Evolutionary conservation across 1,140 invertebrate genomes (phyloP).

Genomic region (Micrasema minimum): DNA sequence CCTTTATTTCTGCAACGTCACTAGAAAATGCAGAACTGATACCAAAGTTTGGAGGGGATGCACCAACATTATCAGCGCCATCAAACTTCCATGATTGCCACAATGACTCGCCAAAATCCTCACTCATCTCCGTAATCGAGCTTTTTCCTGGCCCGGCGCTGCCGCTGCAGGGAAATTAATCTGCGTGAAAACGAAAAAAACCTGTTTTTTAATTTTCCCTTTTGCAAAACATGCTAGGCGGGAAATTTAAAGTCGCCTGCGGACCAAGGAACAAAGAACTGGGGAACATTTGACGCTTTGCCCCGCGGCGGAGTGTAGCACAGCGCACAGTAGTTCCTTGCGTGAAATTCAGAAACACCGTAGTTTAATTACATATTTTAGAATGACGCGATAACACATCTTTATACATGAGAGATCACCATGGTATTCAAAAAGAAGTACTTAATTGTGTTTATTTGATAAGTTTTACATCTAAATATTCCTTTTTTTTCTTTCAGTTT

Average conservation of each 20-base stretch:
- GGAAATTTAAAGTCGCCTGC: constrained; percentile 38
- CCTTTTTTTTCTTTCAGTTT: too few relatives aligned
- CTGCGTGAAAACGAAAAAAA: constrained; percentile 30
- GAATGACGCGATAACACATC: too few relatives aligned
- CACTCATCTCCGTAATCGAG: constrained; percentile 8
- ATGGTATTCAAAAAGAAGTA: too few relatives aligned
- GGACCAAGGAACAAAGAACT: constrained; percentile 38
- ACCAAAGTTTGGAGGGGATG: constrained; percentile 2
- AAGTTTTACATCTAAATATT: too few relatives aligned
- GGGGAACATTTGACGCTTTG: not conserved
- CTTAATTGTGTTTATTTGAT: too few relatives aligned
- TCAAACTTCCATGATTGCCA: constrained; percentile 14
- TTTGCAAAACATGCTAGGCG: constrained; percentile 35
- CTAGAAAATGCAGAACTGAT: not conserved
- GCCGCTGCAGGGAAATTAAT: constrained; percentile 36
- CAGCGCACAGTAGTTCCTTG: not conserved
- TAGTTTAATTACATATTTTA: too few relatives aligned
- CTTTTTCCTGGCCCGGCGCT: constrained; percentile 6
- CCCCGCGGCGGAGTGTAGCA: not conserved
- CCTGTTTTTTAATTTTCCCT: not conserved
- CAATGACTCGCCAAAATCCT: constrained; percentile 22
- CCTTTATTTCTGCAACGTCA: constrained; percentile 15
- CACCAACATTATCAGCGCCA: constrained; percentile 8
- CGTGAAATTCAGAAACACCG: too few relatives aligned
- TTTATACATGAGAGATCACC: too few relatives aligned